Evolutionary conservation across 2,888 invertebrate genomes (phyloP).

Genomic region (Temnothorax rugatulus): DNA sequence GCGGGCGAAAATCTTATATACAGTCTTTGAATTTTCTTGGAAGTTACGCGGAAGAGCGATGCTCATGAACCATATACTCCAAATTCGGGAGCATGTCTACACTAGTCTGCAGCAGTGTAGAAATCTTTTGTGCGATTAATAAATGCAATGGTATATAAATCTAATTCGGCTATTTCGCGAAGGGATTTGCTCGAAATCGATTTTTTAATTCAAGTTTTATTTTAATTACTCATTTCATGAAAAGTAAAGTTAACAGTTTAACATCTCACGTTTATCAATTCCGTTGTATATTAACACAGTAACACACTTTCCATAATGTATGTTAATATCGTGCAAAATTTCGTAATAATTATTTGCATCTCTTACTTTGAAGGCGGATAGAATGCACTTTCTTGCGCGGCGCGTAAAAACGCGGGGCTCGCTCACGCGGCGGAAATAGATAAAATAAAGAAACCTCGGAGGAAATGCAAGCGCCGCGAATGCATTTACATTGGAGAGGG

Average conservation of each 20-base stretch:
- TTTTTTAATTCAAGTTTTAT: neutral
- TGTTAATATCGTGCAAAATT: slow-evolving; percentile 17
- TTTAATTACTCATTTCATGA: neutral
- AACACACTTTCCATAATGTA: slow-evolving; percentile 1
- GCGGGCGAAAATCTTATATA: neutral
- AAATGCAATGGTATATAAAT: neutral
- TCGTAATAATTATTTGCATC: slow-evolving; percentile 15
- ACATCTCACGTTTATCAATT: neutral
- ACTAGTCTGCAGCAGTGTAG: neutral
- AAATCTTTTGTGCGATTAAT: neutral
- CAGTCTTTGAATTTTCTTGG: slow-evolving; percentile 14
- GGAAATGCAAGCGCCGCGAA: slow-evolving; percentile 60
- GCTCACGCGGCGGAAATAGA: neutral
- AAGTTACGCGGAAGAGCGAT: neutral
- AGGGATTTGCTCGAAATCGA: neutral
- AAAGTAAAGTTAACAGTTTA: neutral
- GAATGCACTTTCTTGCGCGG: slow-evolving; percentile 64
- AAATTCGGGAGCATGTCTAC: neutral
- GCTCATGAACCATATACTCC: neutral
- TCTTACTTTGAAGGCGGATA: slow-evolving; percentile 43
- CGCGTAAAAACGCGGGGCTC: slow-evolving; percentile 39
- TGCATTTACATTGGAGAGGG: slow-evolving; percentile 63
- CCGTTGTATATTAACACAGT: neutral
- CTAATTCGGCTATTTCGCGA: neutral
- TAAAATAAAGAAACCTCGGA: slow-evolving; percentile 49